Evolutionary conservation across 35 echinoderm and acorn worm genomes (phyloP).

Genomic region (Lytechinus variegatus): DNA sequence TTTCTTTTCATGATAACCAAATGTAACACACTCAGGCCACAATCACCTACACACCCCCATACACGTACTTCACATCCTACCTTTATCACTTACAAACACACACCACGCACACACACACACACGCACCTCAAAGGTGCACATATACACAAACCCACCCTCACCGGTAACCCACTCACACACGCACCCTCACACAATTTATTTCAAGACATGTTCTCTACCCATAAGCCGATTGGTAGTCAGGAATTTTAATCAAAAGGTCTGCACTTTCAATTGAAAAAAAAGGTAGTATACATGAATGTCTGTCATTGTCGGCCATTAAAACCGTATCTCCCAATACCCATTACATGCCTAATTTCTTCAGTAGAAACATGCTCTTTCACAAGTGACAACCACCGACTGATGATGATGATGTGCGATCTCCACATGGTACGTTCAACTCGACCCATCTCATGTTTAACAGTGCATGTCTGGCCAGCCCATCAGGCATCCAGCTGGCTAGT

Average conservation of each 20-base stretch:
- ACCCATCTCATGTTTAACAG: slow-evolving; percentile 1
- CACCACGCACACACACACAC: too few relatives aligned
- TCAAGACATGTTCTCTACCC: too few relatives aligned
- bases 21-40: too few relatives aligned
- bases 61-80: too few relatives aligned
- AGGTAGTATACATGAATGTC: background rate
- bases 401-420: background rate
- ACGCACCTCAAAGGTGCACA: too few relatives aligned
- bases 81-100: too few relatives aligned
- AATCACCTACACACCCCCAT: too few relatives aligned
- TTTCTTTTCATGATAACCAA: too few relatives aligned
- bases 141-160: too few relatives aligned
- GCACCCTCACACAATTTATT: too few relatives aligned
- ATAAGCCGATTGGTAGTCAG: too few relatives aligned
- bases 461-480: background rate
- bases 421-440: background rate
- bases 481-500: background rate
- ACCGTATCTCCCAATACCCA: background rate
- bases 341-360: background rate
- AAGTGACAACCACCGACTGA: background rate
- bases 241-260: background rate
- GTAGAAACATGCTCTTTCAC: background rate
- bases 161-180: too few relatives aligned
- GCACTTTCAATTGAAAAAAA: background rate
- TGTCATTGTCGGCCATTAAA: background rate